phyloP scores from a whole-genome alignment of 2,113 vertebrate species.

The Synodontis membranacea region DNA sequence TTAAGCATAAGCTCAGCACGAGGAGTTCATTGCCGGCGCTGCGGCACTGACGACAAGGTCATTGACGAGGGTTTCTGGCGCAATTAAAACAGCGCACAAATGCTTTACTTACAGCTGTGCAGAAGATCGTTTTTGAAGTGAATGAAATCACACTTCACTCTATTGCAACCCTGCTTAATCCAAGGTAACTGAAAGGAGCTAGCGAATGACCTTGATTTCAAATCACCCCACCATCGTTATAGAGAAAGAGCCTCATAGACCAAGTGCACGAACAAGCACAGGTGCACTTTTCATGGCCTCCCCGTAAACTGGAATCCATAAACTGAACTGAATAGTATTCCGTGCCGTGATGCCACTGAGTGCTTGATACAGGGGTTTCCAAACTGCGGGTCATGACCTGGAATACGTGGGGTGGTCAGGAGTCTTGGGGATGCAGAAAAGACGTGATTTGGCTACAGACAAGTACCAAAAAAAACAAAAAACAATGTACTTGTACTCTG shows the following conservation, averaged over 20 bases:
- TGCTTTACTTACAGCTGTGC: neutral
- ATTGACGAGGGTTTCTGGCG: neutral
- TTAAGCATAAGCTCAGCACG: neutral
- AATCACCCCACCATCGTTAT: no score
- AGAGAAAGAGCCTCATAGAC: no score
- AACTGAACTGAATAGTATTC: neutral
- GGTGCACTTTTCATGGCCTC: neutral
- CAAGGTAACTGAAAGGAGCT: neutral
- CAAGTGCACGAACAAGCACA: no score
- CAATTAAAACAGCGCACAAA: neutral
- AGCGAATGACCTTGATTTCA: neutral
- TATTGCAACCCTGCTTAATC: neutral
- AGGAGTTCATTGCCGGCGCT: neutral
- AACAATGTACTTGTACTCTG: no score
- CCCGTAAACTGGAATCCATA: neutral
- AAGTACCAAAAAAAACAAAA: neutral
- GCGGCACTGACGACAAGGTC: neutral
- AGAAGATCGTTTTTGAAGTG: no score
- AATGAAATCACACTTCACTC: neutral
- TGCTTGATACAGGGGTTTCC: neutral
- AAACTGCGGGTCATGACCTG: neutral
- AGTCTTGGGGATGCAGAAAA: neutral
- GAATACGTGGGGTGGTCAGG: neutral
- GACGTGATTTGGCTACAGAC: neutral
- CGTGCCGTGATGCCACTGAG: neutral